These are phyloP conservation scores for Drosophila leontia DNA, from an alignment of 1,140 invertebrate genomes.

Conservation along the genomic window DNA sequence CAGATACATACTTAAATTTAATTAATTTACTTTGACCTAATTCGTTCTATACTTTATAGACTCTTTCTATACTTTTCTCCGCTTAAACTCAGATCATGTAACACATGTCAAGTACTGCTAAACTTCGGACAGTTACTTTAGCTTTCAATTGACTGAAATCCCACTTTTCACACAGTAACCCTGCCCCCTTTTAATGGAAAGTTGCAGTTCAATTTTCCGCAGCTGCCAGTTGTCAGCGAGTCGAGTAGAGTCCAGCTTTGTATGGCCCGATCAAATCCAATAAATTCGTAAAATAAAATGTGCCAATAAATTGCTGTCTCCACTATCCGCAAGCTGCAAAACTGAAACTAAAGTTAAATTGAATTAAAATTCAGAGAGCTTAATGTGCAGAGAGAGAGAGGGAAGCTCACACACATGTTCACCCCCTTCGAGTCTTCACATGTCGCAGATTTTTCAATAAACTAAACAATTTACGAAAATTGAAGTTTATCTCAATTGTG, in stretches of 20 bases:
- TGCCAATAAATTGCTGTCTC: conserved; percentile 72
- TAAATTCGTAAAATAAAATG: conserved; percentile 81
- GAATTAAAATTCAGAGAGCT: conserved; percentile 82
- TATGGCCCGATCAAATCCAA: conserved; percentile 61
- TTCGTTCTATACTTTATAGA: too few species aligned
- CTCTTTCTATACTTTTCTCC: too few species aligned
- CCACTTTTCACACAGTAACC: background rate
- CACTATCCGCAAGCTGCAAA: conserved; percentile 40
- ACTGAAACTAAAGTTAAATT: conserved; percentile 78
- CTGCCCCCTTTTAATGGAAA: conserved; percentile 1
- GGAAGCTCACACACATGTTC: background rate
- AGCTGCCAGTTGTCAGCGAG: conserved; percentile 46
- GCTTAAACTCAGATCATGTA: background rate
- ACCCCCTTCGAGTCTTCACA: conserved; percentile 62
- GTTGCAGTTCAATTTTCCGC: conserved; percentile 37
- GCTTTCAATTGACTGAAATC: conserved; percentile 3
- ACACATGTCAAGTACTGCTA: background rate
- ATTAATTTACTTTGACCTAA: too few species aligned
- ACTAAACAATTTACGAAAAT: conserved; percentile 84
- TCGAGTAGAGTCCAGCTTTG: conserved; percentile 12
- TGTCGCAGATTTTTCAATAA: conserved; percentile 83
- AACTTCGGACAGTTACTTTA: background rate
- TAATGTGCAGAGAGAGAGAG: conserved; percentile 37
- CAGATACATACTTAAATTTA: too few species aligned
- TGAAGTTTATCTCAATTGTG: conserved; percentile 84